Percentiles rank a stretch among this genome's conserved stretches.
These are phyloP conservation scores for Naja naja DNA, from an alignment of 2,113 vertebrate species.

Conservation along the genomic window DNA sequence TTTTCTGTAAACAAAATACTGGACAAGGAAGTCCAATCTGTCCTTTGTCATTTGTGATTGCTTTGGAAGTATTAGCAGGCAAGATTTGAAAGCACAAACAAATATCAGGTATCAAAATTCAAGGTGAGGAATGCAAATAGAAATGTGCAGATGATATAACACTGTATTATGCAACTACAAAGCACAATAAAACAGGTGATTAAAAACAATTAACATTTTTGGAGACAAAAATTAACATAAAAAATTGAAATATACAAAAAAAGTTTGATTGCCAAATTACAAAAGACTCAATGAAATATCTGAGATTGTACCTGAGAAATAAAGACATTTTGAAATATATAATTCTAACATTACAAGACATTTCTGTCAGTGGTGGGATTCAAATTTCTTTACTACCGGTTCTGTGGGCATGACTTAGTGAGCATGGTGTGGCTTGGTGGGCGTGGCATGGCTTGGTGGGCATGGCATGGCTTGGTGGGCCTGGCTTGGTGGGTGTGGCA, in stretches of 20 bases:
- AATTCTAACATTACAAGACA: no score
- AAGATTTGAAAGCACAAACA: background rate
- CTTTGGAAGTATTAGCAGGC: background rate
- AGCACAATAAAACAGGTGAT: background rate
- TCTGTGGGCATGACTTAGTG: no score
- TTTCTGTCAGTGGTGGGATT: no score
- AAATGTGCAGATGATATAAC: background rate
- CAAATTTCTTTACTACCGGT: no score
- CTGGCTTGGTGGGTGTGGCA: no score
- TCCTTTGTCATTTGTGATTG: background rate
- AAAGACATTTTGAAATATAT: no score
- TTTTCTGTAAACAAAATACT: background rate
- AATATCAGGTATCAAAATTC: background rate
- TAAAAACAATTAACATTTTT: background rate
- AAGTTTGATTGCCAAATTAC: background rate
- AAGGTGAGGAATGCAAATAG: background rate
- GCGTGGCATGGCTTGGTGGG: no score
- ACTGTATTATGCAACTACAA: background rate
- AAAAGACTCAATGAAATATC: background rate
- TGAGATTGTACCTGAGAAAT: no score
- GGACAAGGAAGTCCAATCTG: background rate
- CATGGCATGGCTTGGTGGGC: no score
- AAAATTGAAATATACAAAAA: background rate
- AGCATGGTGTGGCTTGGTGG: no score
- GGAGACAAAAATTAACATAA: background rate